Evolutionary conservation across 2,113 vertebrate genomes (phyloP), one percentile per base, ranked within the genome.

Genomic region (Ciconia boyciana): DNA sequence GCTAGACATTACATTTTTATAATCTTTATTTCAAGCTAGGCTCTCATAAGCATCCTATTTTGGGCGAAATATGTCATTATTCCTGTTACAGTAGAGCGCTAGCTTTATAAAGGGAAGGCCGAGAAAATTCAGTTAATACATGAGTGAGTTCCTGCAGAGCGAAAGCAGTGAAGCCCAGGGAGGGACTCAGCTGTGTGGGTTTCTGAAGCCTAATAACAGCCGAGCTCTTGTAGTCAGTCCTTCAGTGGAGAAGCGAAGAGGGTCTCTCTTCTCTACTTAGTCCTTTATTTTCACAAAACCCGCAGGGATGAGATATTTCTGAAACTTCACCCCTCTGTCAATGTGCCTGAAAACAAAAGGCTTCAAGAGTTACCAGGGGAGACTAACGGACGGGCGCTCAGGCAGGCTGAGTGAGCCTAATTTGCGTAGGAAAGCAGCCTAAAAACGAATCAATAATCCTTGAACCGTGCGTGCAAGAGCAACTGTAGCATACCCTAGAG

Each of bases 191-290:
- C 85, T 5, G 0, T 75, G 77, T 46, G 48, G 39, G 34, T 84
- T 95, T 93, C 92, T 93, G 75, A 77, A 58, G 75, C 88, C 85
- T 80, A 72, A 69, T 85, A 94, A 76, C 92, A 88, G 75, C 83
- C 1, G 0, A 86, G 83, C 52, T 96, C 88, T 79, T 90, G 48
- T 9, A 90, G 88, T 79, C 83, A 90, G 79, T 86, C 34, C 66
- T 83, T 84, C 64, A 48, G 75, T 11, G 0, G 75, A n/a, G 84
- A 65, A 86, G 54, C 14, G 1, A 77, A 88, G 90, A 93, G 19
- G 71, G 75, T 72, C 71, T 76, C 65, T 82, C 78, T 93, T 85
- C 92, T 86, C 79, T 69, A 12, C 79, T 52, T 29, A 57, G 90
- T 64, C 41, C 85, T 72, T 95, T 77, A 60, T 86, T 93, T 95